Evolutionary conservation across 2,888 invertebrate species (phyloP).

Genomic region (Cephalotes varians): DNA sequence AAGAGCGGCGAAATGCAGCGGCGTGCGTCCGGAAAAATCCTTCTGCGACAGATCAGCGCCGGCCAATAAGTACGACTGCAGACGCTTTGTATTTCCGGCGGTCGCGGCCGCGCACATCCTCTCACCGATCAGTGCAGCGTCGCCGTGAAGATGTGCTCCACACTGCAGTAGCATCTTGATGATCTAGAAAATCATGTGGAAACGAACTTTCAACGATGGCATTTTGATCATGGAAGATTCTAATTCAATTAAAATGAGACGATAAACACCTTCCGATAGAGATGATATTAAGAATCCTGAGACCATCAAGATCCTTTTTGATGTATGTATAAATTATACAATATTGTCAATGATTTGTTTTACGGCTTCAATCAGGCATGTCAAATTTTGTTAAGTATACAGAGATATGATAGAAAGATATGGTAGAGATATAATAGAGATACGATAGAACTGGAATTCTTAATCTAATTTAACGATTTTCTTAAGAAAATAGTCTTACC

Average conservation of each 20-base stretch:
- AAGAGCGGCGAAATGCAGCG: constrained; percentile 90
- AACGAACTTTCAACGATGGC: neutral
- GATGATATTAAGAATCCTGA: neutral
- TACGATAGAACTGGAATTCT: neutral
- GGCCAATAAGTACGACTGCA: constrained; percentile 89
- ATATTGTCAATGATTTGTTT: neutral
- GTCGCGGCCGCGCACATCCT: constrained; percentile 90
- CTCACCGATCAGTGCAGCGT: constrained; percentile 88
- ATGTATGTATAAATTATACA: neutral
- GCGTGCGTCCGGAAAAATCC: constrained; percentile 89
- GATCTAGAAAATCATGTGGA: constrained; percentile 78
- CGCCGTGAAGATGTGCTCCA: constrained; percentile 91
- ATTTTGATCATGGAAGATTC: neutral
- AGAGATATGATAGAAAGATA: neutral
- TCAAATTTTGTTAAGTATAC: neutral
- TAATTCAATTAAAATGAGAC: neutral
- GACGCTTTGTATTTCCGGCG: constrained; percentile 87
- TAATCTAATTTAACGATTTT: neutral
- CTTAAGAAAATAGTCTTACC: constrained; percentile 73
- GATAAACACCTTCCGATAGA: neutral
- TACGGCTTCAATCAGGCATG: no score
- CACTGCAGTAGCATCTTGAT: constrained; percentile 90
- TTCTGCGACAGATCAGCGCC: constrained; percentile 89
- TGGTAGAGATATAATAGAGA: neutral
- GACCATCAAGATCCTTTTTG: neutral